Percentiles rank a stretch among this genome's conserved stretches.
phyloP scores from a whole-genome alignment of 2,797 vertebrate genomes.

The Liasis olivaceus region DNA sequence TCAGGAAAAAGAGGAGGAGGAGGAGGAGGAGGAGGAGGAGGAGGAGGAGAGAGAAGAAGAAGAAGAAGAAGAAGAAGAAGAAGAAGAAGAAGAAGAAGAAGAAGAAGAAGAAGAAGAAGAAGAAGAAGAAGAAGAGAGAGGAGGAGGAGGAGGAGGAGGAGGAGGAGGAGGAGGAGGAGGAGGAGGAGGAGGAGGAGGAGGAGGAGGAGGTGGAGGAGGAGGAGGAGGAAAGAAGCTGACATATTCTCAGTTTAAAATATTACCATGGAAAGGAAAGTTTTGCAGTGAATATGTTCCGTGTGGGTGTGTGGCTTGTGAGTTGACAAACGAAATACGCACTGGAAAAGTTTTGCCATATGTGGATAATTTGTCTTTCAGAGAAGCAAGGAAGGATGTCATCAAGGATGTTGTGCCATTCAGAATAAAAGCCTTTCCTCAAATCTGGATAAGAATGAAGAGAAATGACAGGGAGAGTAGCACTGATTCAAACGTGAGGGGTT shows the following conservation, averaged over 20 bases:
- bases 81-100: no score
- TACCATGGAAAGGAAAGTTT: conserved; percentile 53
- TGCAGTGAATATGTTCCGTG: conserved; percentile 48
- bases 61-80: no score
- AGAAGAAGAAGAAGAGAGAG: no score
- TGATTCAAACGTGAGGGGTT: neutral
- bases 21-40: no score
- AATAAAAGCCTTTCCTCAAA: neutral
- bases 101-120: no score
- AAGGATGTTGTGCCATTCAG: neutral
- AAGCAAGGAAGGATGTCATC: neutral
- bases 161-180: no score
- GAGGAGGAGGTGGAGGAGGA: no score
- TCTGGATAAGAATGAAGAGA: conserved; percentile 44
- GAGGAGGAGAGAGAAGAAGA: no score
- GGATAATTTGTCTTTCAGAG: neutral
- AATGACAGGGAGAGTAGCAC: neutral
- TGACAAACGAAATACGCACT: conserved; percentile 19
- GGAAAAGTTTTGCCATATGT: conserved; percentile 41
- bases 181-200: no score
- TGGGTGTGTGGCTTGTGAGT: conserved; percentile 11
- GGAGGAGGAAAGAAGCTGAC: neutral
- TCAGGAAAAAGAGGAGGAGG: no score
- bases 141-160: no score
- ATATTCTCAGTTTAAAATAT: conserved; percentile 64